Percentiles rank a stretch among this genome's conserved stretches.
phyloP scores from a whole-genome alignment of 2,113 vertebrate genomes.

The Gnathonemus echidnorhynchus region DNA sequence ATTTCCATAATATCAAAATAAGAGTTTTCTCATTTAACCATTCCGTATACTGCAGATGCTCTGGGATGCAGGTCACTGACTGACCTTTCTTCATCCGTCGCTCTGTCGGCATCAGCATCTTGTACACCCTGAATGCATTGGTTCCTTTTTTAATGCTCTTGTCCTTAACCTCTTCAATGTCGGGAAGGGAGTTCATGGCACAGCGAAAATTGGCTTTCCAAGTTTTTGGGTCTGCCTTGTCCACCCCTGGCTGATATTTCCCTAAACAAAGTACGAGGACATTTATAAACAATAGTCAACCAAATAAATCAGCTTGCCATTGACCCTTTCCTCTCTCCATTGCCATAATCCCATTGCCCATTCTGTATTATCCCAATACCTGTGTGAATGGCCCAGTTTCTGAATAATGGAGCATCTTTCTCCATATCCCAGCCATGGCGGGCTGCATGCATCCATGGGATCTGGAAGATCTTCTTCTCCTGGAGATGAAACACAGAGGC shows the following conservation, averaged over 20 bases:
- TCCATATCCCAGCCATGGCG: constrained; percentile 85
- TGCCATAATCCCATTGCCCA: background rate
- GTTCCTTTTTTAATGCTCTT: constrained; percentile 95
- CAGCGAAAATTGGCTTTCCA: constrained; percentile 87
- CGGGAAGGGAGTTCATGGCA: constrained; percentile 83
- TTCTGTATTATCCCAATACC: constrained; percentile 47
- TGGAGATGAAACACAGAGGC: constrained; percentile 38
- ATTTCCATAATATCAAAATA: background rate
- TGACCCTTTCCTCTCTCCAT: background rate
- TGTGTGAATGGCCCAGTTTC: constrained; percentile 86
- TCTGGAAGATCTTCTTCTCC: constrained; percentile 87
- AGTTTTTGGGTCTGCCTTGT: constrained; percentile 82
- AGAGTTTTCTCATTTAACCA: background rate
- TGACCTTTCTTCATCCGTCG: constrained; percentile 85
- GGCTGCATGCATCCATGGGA: constrained; percentile 84
- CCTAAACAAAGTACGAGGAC: constrained; percentile 49
- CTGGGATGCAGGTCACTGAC: background rate
- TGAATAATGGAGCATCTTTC: constrained; percentile 80
- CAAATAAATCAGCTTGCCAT: background rate
- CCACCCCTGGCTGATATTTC: constrained; percentile 76
- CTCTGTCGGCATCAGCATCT: constrained; percentile 83
- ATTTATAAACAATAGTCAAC: background rate
- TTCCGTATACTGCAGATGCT: background rate
- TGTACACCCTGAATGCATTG: constrained; percentile 93
- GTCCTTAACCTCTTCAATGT: constrained; percentile 86